phyloP scores from a whole-genome alignment of 2,888 invertebrate species.

The Plagiodera versicolora region DNA sequence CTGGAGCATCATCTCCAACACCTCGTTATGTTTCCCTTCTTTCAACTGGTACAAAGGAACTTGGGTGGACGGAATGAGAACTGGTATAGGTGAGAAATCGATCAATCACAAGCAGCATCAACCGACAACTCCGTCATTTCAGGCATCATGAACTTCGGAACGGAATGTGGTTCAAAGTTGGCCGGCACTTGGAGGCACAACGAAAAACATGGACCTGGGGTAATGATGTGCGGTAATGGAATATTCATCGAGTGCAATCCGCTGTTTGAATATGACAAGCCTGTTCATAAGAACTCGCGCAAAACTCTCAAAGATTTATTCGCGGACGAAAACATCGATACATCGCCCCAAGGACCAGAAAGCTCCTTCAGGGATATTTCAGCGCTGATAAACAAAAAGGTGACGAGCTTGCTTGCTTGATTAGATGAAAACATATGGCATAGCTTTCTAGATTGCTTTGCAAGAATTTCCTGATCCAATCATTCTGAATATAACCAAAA shows the following conservation, averaged over 20 bases:
- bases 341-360: not conserved
- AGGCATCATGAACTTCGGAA: conserved; percentile 57
- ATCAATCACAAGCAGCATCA: no score
- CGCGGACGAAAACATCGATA: not conserved
- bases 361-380: not conserved
- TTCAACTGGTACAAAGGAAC: conserved; percentile 59
- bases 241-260: conserved; percentile 56
- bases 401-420: not conserved
- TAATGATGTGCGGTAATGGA: conserved; percentile 62
- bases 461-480: conserved; percentile 12
- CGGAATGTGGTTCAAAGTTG: conserved; percentile 59
- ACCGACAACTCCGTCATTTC: conserved; percentile 12
- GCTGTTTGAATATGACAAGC: conserved; percentile 60
- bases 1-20: conserved; percentile 60
- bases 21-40: conserved; percentile 59
- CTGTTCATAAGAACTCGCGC: conserved; percentile 39
- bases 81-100: conserved; percentile 32
- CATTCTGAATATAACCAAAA: conserved; percentile 29
- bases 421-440: not conserved
- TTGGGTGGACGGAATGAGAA: conserved; percentile 58
- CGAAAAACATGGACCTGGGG: conserved; percentile 61
- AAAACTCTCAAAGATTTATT: not conserved
- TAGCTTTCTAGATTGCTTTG: conserved; percentile 22
- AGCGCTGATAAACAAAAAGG: not conserved
- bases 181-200: conserved; percentile 61